A percentile compares a stretch with the other conserved stretches of the same genome.
Evolutionary conservation across 2,888 invertebrate genomes (phyloP).

Genomic region (Archips xylosteana): DNA sequence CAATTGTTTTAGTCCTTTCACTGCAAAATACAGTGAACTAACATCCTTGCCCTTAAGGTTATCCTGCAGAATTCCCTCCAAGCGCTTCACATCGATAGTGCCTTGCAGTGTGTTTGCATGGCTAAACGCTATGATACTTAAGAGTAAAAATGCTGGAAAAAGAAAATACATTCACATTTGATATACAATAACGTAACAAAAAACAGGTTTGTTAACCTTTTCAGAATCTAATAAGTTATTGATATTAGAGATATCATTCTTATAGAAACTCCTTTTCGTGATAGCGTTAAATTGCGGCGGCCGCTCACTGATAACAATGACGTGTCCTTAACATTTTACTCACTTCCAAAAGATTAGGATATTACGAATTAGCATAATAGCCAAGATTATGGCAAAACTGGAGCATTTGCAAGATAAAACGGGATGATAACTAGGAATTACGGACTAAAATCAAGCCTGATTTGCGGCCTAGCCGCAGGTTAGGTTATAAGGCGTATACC

Average conservation of each 20-base stretch:
- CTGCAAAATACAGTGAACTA: conserved; percentile 89
- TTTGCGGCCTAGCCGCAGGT: conserved; percentile 35
- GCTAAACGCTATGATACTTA: conserved; percentile 62
- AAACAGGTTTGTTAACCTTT: not conserved
- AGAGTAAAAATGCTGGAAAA: conserved; percentile 62
- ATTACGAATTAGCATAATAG: not conserved
- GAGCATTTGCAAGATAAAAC: not conserved
- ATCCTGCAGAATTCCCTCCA: conserved; percentile 74
- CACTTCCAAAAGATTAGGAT: not conserved
- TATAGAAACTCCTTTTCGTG: not conserved
- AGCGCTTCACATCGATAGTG: conserved; percentile 71
- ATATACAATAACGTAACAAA: not conserved
- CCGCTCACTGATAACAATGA: conserved; percentile 55
- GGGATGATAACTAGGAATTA: conserved; percentile 1
- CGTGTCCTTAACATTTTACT: conserved; percentile 62
- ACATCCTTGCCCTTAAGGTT: conserved; percentile 87
- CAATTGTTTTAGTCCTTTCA: conserved; percentile 89
- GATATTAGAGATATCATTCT: not conserved
- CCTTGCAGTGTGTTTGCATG: conserved; percentile 70
- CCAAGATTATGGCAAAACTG: not conserved
- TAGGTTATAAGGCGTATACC: conserved; percentile 41
- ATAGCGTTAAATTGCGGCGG: conserved; percentile 15
- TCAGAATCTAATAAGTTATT: not conserved
- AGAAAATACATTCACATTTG: conserved; percentile 18
- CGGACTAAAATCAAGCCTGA: conserved; percentile 12